Percentiles rank a stretch among this genome's conserved stretches.
Evolutionary conservation across 2,888 invertebrate genomes (phyloP).

Genomic region (Vesta saturnalis): DNA sequence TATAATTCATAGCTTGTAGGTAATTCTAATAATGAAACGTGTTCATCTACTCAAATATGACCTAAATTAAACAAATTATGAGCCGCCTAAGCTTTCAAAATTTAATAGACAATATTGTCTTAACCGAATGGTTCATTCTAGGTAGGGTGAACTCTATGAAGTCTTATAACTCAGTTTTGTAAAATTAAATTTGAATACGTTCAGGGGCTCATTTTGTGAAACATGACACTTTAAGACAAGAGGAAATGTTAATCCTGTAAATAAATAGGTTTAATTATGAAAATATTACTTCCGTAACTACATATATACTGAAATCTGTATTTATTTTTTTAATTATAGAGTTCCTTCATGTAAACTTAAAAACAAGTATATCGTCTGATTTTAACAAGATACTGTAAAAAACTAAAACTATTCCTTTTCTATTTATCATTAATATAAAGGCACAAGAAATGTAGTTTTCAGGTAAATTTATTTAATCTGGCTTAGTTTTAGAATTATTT

Average conservation of each 20-base stretch:
- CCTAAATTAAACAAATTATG: not conserved
- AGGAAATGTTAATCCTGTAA: not conserved
- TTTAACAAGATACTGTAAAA: too few species aligned
- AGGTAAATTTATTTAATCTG: too few species aligned
- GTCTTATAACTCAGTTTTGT: slow-evolving; percentile 1
- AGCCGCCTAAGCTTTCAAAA: not conserved
- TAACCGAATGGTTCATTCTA: not conserved
- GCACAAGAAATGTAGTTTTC: too few species aligned
- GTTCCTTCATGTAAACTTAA: too few species aligned
- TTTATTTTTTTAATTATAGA: not conserved
- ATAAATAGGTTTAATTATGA: not conserved
- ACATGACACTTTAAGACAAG: not conserved
- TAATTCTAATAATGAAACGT: too few species aligned
- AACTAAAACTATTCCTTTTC: too few species aligned
- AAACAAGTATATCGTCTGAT: too few species aligned
- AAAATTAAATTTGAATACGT: slow-evolving; percentile 1
- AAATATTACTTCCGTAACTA: not conserved
- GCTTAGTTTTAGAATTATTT: too few species aligned
- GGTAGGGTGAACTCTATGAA: slow-evolving; percentile 1
- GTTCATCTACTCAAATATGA: too few species aligned
- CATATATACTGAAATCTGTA: not conserved
- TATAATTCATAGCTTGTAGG: too few species aligned
- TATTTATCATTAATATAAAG: too few species aligned
- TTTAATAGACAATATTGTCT: not conserved
- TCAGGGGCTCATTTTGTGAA: not conserved